Evolutionary conservation across 2,113 vertebrate species (phyloP).

Genomic region (Bujurquina vittata): DNA sequence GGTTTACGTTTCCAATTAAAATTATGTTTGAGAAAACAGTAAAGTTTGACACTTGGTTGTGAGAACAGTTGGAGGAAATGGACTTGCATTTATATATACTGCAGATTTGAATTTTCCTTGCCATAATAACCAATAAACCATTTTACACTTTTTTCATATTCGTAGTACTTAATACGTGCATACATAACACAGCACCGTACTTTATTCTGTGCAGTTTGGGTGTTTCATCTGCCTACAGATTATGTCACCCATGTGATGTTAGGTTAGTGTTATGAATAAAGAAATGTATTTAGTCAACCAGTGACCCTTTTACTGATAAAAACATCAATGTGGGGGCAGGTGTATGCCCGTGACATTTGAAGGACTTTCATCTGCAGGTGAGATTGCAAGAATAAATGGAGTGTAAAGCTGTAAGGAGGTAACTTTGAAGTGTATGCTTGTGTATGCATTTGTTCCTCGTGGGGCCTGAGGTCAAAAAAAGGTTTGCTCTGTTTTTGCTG

Average conservation of each 20-base stretch:
- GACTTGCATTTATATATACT: no score
- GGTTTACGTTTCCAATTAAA: no score
- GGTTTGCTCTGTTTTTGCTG: background rate
- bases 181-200: background rate
- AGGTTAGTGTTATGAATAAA: background rate
- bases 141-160: no score
- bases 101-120: no score
- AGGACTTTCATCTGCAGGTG: background rate
- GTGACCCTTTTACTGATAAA: conserved; percentile 5
- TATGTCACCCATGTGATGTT: background rate
- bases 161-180: background rate
- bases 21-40: no score
- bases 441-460: background rate
- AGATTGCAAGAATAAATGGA: conserved; percentile 4
- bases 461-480: background rate
- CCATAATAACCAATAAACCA: no score
- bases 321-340: background rate
- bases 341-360: background rate
- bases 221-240: background rate
- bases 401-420: conserved; percentile 1
- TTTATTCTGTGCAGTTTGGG: background rate
- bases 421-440: conserved; percentile 2
- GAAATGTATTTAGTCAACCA: background rate
- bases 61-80: no score
- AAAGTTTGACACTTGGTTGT: no score